These are phyloP conservation scores for Parauchenoglanis punctatus DNA, from an alignment of 2,797 vertebrate species.

Conservation along the genomic window DNA sequence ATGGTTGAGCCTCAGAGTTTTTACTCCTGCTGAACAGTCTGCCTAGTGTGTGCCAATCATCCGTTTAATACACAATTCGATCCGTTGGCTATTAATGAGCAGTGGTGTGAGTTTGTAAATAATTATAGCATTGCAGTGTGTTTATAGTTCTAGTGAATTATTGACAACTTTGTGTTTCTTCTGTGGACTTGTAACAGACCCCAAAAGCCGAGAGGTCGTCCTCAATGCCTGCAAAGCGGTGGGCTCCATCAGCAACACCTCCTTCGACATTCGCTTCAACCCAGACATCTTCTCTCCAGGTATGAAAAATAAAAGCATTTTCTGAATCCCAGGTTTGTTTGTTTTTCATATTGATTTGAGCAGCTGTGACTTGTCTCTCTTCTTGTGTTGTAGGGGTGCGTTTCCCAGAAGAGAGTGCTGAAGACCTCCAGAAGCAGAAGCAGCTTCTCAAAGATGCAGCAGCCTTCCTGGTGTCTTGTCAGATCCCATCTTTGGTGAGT, in stretches of 20 bases:
- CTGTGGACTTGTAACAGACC: constrained; percentile 75
- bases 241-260: constrained; percentile 90
- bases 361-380: background rate
- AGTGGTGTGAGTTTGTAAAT: background rate
- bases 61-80: background rate
- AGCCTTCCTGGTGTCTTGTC: constrained; percentile 91
- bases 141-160: background rate
- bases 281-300: constrained; percentile 98
- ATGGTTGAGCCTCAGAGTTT: background rate
- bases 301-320: constrained; percentile 53
- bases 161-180: constrained; percentile 1
- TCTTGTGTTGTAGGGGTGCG: constrained; percentile 81
- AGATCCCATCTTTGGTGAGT: constrained; percentile 95
- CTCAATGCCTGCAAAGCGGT: constrained; percentile 95
- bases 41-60: background rate
- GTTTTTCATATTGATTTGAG: background rate
- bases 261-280: constrained; percentile 98
- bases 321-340: background rate
- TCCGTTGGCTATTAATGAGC: background rate
- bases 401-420: constrained; percentile 85
- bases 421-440: constrained; percentile 93
- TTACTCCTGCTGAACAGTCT: constrained; percentile 22
- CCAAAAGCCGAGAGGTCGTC: constrained; percentile 93
- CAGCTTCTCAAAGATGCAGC: constrained; percentile 93
- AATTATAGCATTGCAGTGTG: background rate